phyloP scores from a whole-genome alignment of 2,888 invertebrate genomes.

The Achlya flavicornis region DNA sequence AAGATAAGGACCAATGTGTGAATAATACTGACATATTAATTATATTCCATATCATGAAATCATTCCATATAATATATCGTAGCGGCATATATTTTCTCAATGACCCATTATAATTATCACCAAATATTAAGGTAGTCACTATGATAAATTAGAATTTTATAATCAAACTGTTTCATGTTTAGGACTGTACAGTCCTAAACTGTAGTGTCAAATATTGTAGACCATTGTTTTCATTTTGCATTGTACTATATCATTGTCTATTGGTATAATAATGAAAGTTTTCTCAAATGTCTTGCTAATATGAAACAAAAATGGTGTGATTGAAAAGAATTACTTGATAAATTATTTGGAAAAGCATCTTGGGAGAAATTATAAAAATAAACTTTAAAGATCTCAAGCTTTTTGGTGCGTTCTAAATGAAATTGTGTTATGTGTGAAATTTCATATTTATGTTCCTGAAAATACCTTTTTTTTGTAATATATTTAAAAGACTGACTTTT shows the following conservation, averaged over 20 bases:
- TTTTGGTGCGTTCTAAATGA: no score
- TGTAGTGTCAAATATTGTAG: slow-evolving; percentile 30
- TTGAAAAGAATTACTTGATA: no score
- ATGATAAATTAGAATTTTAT: slow-evolving; percentile 46
- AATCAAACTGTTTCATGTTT: slow-evolving; percentile 39
- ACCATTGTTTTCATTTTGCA: slow-evolving; percentile 21
- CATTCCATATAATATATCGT: slow-evolving; percentile 56
- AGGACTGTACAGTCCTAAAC: no score
- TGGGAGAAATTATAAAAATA: no score
- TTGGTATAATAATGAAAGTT: background rate
- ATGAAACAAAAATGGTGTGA: no score
- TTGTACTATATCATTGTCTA: slow-evolving; percentile 29
- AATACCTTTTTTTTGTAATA: slow-evolving; percentile 17
- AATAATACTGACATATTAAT: slow-evolving; percentile 53
- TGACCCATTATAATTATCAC: slow-evolving; percentile 36
- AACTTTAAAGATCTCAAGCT: no score
- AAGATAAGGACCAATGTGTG: slow-evolving; percentile 73
- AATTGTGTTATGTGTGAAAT: no score
- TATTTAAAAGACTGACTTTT: slow-evolving; percentile 69
- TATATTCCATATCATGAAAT: slow-evolving; percentile 70
- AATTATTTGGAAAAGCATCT: no score
- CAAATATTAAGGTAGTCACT: slow-evolving; percentile 39
- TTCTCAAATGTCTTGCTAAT: no score
- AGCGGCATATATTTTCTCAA: slow-evolving; percentile 26
- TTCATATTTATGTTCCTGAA: slow-evolving; percentile 10